A percentile compares a stretch with the other conserved stretches of the same genome.
Evolutionary conservation across 1,140 invertebrate species (phyloP).

Genomic region (Diorhabda carinulata): DNA sequence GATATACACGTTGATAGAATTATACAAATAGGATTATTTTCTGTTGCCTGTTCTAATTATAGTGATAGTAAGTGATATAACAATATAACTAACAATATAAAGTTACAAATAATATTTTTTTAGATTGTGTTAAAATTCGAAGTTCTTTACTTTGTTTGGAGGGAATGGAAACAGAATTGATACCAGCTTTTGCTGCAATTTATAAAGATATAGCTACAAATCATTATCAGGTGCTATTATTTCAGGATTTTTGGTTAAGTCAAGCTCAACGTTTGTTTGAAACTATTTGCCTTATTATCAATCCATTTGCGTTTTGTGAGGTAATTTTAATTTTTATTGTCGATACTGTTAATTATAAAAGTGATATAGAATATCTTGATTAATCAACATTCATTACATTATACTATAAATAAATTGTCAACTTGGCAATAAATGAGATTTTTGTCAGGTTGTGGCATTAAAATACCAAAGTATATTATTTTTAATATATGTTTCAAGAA

Average conservation of each 20-base stretch:
- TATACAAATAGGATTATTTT: slow-evolving; percentile 63
- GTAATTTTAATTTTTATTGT: slow-evolving; percentile 40
- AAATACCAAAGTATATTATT: no score
- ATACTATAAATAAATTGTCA: no score
- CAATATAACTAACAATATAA: neutral
- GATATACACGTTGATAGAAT: slow-evolving; percentile 62
- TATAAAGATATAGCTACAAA: slow-evolving; percentile 47
- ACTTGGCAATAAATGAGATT: no score
- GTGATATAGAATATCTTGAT: no score
- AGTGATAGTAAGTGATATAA: slow-evolving; percentile 29
- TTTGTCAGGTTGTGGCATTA: no score
- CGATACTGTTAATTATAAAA: no score
- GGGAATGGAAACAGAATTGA: slow-evolving; percentile 60
- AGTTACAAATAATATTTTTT: slow-evolving; percentile 30
- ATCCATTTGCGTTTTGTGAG: slow-evolving; percentile 62
- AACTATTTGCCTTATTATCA: slow-evolving; percentile 59
- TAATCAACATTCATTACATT: neutral
- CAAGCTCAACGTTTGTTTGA: slow-evolving; percentile 57
- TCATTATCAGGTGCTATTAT: slow-evolving; percentile 48
- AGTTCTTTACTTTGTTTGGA: slow-evolving; percentile 63
- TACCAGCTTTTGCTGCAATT: slow-evolving; percentile 55
- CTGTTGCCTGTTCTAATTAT: slow-evolving; percentile 62
- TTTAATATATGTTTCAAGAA: no score
- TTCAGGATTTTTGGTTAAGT: slow-evolving; percentile 55
- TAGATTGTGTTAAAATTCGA: slow-evolving; percentile 56